Base-by-base conservation (phyloP, 2,888 invertebrate species). In the Creontiades dilutus region DNA sequence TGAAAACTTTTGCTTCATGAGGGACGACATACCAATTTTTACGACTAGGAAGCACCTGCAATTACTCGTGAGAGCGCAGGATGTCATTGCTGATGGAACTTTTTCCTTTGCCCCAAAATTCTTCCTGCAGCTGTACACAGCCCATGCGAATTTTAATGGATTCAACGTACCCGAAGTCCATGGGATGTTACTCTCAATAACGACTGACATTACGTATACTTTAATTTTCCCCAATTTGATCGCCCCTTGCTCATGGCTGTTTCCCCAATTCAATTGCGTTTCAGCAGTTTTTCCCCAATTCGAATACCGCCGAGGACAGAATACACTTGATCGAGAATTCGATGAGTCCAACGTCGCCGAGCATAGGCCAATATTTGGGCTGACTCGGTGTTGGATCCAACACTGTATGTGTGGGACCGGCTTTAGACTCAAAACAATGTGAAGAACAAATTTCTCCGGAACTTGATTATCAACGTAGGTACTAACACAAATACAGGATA, bases 81-180 rank as follows among this genome's bases (percentile, higher is more conserved):
- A 37, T 7, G 7, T n/a, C n/a, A 37, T 82, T 37, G 82, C 47
- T 82, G 82, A 82, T 46, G 48, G 82, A 82, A 82, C 82, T 82
- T 82, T 82, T 48, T 48, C 82, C 82, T 82, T 82, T 46, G 82
- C 82, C 19, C 82, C 82, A 47, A 82, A 82, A 19, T 82, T 82
- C 52, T 82, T 82, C 19, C 82, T 82, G 23, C 82, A 82, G 82
- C 11, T 82, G 47, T 82, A 48, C 52, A 82, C 48, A 23, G 47
- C 52, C 46, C 46, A 37, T 47, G 47, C 82, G 16, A 48, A 82
- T 82, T 16, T 37, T 13, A 47, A 82, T 82, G 48, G 47, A 46
- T 82, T 82, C n/a, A 37, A 82, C 47, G 52, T 37, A 46, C 48
- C 48, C 82, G 46, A 47, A 48, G 46, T 37, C 48, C 82, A 82